Conservation (phyloP, 2,888 invertebrate genomes). For the Standfussiana lucernea region DNA sequence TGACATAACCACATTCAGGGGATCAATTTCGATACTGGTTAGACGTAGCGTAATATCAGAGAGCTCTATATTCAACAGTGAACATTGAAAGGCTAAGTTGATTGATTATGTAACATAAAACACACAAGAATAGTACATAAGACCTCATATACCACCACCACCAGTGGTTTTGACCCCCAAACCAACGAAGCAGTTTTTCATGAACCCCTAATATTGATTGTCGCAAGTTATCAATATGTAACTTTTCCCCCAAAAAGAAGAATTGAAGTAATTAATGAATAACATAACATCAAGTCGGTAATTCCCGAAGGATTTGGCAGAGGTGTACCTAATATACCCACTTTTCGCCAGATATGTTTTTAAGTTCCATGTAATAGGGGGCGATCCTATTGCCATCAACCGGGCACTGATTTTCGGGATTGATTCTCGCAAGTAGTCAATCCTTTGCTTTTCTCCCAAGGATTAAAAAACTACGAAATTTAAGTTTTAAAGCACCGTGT, state of each 20-base stretch:
- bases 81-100: not conserved
- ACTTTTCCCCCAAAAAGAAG: not conserved
- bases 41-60: not conserved
- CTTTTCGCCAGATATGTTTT: too few species aligned
- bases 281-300: too few species aligned
- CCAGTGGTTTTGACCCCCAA: not conserved
- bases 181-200: not conserved
- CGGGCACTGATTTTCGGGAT: too few species aligned
- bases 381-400: too few species aligned
- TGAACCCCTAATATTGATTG: too few species aligned
- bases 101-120: not conserved
- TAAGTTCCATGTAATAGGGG: too few species aligned
- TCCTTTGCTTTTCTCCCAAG: not conserved
- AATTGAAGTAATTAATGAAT: too few species aligned
- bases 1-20: not conserved
- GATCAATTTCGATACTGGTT: not conserved
- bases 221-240: not conserved
- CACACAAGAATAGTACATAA: not conserved
- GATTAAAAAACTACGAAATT: not conserved
- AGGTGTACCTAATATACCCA: too few species aligned
- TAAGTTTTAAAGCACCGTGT: slow-evolving; percentile 1
- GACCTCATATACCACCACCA: not conserved
- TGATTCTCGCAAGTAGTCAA: not conserved
- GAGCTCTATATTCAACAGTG: not conserved
- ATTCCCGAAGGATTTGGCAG: too few species aligned